Evolutionary conservation across 1,140 invertebrate genomes (phyloP).

Genomic region (Atta texana): DNA sequence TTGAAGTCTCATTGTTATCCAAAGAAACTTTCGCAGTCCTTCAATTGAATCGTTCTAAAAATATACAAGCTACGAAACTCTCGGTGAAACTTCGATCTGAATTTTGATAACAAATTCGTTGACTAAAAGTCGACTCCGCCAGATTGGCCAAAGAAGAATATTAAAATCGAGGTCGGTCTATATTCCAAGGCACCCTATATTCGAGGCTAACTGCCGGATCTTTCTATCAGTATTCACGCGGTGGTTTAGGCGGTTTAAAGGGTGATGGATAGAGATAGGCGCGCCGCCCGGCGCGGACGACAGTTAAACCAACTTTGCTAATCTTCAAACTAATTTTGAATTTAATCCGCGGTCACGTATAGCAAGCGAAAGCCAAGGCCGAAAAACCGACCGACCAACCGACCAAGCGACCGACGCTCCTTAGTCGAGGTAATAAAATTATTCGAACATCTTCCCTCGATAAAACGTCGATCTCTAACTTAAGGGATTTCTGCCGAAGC

Average conservation of each 20-base stretch:
- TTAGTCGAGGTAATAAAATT: slow-evolving; percentile 59
- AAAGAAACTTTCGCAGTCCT: not conserved
- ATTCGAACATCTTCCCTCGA: slow-evolving; percentile 62
- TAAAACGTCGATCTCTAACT: slow-evolving; percentile 63
- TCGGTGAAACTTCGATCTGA: not conserved
- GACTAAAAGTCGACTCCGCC: slow-evolving; percentile 3
- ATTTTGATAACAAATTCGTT: slow-evolving; percentile 41
- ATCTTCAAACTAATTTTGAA: slow-evolving; percentile 78
- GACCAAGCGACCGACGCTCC: slow-evolving; percentile 22
- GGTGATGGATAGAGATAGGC: slow-evolving; percentile 63
- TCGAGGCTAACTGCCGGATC: slow-evolving; percentile 18
- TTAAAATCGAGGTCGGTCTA: slow-evolving; percentile 37
- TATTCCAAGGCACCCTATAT: not conserved
- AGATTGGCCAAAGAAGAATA: slow-evolving; percentile 36
- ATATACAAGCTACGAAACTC: slow-evolving; percentile 4
- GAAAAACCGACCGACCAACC: slow-evolving; percentile 13
- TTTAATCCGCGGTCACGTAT: slow-evolving; percentile 74
- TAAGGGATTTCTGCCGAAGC: slow-evolving; percentile 47
- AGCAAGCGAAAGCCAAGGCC: slow-evolving; percentile 51
- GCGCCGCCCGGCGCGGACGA: slow-evolving; percentile 37
- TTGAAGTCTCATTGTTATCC: not conserved
- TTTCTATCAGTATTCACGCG: slow-evolving; percentile 62
- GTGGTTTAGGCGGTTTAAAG: slow-evolving; percentile 54
- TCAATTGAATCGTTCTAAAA: not conserved
- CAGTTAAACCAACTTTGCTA: slow-evolving; percentile 76